These are phyloP conservation scores for Oscheius sp. DNA, from an alignment of 1,140 invertebrate genomes.

Conservation along the genomic window DNA sequence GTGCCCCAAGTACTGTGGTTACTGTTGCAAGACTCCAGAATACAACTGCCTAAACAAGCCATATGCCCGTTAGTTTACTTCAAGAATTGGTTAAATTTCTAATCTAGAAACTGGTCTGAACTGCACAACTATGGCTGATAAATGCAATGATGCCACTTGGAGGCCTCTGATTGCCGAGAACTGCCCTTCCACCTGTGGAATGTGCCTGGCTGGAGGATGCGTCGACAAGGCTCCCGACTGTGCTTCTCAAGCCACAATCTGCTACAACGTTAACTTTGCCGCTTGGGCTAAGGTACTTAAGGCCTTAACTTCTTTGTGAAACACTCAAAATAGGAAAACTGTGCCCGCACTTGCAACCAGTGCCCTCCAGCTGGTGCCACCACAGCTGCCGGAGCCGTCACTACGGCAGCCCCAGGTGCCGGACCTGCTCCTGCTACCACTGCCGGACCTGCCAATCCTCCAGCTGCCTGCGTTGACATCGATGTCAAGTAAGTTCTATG, in stretches of 20 bases:
- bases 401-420: too few relatives aligned
- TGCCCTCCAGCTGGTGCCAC: neutral
- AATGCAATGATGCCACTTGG: constrained; percentile 12
- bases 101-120: constrained; percentile 21
- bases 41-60: constrained; percentile 13
- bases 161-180: constrained; percentile 23
- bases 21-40: constrained; percentile 14
- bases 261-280: neutral
- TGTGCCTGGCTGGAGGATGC: constrained; percentile 29
- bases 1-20: constrained; percentile 29
- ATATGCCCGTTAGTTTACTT: constrained; percentile 3
- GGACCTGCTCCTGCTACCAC: too few relatives aligned
- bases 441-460: neutral
- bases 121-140: constrained; percentile 2
- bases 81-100: neutral
- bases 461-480: neutral
- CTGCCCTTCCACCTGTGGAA: constrained; percentile 27
- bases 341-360: neutral
- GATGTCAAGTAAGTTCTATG: neutral
- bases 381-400: neutral
- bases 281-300: neutral
- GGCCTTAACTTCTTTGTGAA: constrained; percentile 11
- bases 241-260: constrained; percentile 16
- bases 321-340: neutral
- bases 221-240: constrained; percentile 28